Evolutionary conservation across 2,113 vertebrate species (phyloP).

Genomic region (Struthidea cinerea): DNA sequence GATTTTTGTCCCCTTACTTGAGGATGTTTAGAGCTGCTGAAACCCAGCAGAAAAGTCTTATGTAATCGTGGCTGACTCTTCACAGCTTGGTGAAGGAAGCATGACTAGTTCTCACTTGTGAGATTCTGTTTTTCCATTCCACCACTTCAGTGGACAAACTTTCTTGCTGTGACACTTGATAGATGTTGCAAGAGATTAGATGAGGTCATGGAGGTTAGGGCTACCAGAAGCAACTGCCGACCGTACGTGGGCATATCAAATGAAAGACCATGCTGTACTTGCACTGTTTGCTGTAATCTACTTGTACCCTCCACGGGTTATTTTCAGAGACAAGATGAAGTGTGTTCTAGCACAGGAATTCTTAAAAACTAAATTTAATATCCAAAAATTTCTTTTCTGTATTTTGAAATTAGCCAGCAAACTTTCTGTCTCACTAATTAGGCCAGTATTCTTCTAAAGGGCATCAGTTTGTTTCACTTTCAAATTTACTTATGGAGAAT

Average conservation of each 20-base stretch:
- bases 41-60: not conserved
- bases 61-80: not conserved
- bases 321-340: constrained; percentile 8
- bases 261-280: not conserved
- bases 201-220: not conserved
- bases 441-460: not conserved
- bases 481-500: not conserved
- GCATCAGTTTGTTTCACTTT: not conserved
- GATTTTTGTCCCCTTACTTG: not conserved
- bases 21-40: not conserved
- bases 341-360: not conserved
- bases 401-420: constrained; percentile 4
- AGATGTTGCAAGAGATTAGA: not conserved
- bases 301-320: not conserved
- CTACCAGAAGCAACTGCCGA: not conserved
- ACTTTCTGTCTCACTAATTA: constrained; percentile 23
- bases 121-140: not conserved
- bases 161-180: not conserved
- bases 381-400: not conserved
- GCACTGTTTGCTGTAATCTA: not conserved
- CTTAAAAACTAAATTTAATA: constrained; percentile 2
- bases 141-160: not conserved
- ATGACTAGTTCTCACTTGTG: not conserved
- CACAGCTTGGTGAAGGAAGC: not conserved
- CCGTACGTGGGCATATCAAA: rapidly evolving